Evolutionary conservation across 2,113 vertebrate species (phyloP).

Genomic region (Rhineura floridana): DNA sequence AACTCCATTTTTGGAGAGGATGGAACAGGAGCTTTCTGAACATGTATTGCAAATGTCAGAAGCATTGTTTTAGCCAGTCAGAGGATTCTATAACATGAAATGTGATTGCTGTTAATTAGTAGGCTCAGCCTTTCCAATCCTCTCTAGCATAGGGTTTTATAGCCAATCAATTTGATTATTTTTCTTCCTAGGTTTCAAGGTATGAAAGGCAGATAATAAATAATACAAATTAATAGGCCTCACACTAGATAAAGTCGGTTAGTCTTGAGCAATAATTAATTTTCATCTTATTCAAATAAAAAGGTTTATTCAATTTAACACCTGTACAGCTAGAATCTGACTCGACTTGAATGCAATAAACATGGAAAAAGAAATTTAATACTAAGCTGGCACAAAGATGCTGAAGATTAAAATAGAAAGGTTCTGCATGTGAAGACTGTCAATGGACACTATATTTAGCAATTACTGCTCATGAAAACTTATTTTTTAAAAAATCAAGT

Average conservation of each 20-base stretch:
- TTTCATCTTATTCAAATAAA: slow-evolving; percentile 13
- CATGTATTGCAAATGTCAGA: neutral
- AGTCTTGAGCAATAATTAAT: slow-evolving; percentile 10
- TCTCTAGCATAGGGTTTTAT: neutral
- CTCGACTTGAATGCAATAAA: slow-evolving; percentile 62
- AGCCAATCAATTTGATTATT: neutral
- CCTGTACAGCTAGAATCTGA: slow-evolving; percentile 58
- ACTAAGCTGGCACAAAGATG: slow-evolving; percentile 65
- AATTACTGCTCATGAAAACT: slow-evolving; percentile 60
- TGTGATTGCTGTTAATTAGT: neutral
- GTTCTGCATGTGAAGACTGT: slow-evolving; percentile 67
- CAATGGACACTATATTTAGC: slow-evolving; percentile 68
- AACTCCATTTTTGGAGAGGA: neutral
- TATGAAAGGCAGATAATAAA: neutral
- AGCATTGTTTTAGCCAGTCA: neutral
- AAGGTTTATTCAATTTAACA: slow-evolving; percentile 50
- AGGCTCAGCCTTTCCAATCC: neutral
- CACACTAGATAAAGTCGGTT: neutral
- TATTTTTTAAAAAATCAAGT: slow-evolving; percentile 46
- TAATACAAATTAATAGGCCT: neutral
- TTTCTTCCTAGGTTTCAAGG: neutral
- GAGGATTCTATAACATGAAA: neutral
- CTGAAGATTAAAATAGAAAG: slow-evolving; percentile 71
- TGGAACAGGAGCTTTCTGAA: too few species aligned
- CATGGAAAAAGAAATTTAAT: slow-evolving; percentile 65